Conservation (phyloP, 2,797 vertebrate genomes). For the Tenualosa ilisha region DNA sequence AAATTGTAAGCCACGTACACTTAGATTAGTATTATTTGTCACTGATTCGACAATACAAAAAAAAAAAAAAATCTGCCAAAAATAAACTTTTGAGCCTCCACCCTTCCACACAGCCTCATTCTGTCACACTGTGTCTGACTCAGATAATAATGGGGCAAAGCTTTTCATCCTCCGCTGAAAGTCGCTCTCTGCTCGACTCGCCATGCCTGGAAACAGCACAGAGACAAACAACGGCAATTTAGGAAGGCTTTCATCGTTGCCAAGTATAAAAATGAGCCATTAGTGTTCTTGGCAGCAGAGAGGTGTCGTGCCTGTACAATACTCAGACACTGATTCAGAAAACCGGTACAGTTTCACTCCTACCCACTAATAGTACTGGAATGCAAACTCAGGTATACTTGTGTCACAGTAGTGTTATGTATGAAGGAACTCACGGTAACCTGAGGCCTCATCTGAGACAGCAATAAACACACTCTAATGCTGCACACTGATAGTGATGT, state of each 20-base stretch:
- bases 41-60: constrained; percentile 30
- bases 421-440: not conserved
- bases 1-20: not conserved
- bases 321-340: not conserved
- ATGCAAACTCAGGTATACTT: not conserved
- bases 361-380: not conserved
- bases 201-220: constrained; percentile 13
- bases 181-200: constrained; percentile 12
- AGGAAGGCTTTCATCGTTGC: constrained; percentile 26
- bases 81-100: constrained; percentile 42
- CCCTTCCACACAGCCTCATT: constrained; percentile 56
- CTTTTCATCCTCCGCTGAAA: constrained; percentile 33
- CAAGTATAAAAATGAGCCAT: constrained; percentile 20
- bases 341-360: not conserved
- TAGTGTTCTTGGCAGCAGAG: not conserved
- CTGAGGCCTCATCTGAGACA: not conserved
- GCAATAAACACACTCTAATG: no score
- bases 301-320: not conserved
- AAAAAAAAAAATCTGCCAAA: constrained; percentile 23
- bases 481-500: not conserved
- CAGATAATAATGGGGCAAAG: constrained; percentile 44
- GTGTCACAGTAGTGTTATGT: no score
- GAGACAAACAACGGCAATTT: constrained; percentile 34
- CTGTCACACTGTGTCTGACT: constrained; percentile 50
- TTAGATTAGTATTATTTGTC: constrained; percentile 41